Base-by-base conservation (phyloP, 2,888 invertebrate genomes). In the Amphipoea oculea region DNA sequence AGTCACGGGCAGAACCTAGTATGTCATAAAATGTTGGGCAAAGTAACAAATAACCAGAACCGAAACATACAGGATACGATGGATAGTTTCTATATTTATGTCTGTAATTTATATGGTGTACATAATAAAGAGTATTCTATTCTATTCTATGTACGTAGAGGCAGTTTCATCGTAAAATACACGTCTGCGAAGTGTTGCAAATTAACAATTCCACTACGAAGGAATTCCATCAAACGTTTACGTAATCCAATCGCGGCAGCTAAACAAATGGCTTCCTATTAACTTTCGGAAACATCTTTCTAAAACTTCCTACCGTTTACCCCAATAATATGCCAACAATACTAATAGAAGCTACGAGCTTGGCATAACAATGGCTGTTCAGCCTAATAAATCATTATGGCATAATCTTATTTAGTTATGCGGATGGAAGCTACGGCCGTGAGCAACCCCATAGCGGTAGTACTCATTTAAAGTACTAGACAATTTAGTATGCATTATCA, bases 391-490 rank as follows among this genome's bases (percentile, higher is more conserved):
- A 80, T 82, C 54, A 67, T 68, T 68, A 80, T 69, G 76, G 62
- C 76, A 67, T 71, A 80, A 82, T 87, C 85, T 73, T 82, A 81
- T 82, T 86, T 84, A 84, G 83, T 80, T 69, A 57, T 68, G 73
- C 75, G 83, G 84, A 83, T 86, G 88, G 88, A 82, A 79, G 79
- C 73, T 29, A 67, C 71, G 81, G 60, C 81, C 82, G n/a, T 86
- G 84, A 80, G 62, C 20, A 63, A 76, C 73, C 76, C 86, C 75
- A 48, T 75, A 76, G 48, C 73, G 71, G 75, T 54, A 65, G 87
- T 71, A 69, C 65, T 62, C 29, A 67, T 73, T 73, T 42, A 57
- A 63, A 79, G 67, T 65, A 60, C 48, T 78, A 84, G 73, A 82
- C 67, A 77, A 80, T 73, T 83, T 42, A 48, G 68, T 54, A 68